These are phyloP conservation scores for Bostrychus sinensis DNA, from an alignment of 2,113 vertebrate genomes.

Conservation along the genomic window DNA sequence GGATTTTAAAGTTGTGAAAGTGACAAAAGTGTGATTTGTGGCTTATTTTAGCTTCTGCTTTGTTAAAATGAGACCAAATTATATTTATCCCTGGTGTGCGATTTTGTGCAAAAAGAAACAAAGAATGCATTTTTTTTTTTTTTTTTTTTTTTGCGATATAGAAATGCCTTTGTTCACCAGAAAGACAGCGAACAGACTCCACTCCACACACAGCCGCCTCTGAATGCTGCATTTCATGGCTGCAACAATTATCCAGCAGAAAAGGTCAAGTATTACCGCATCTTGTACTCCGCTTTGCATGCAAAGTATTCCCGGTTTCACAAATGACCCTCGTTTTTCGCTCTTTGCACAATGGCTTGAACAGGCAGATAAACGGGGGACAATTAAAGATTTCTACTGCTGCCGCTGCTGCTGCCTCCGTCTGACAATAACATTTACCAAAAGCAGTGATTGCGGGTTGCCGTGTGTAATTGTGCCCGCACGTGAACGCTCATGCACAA, in stretches of 20 bases:
- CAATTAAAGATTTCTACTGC: slow-evolving; percentile 94
- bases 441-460: slow-evolving; percentile 95
- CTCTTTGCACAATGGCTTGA: slow-evolving; percentile 93
- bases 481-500: slow-evolving; percentile 54
- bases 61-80: slow-evolving; percentile 88
- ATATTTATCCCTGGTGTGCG: slow-evolving; percentile 88
- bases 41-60: slow-evolving; percentile 70
- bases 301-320: slow-evolving; percentile 96
- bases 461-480: slow-evolving; percentile 90
- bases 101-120: slow-evolving; percentile 85
- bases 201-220: slow-evolving; percentile 83
- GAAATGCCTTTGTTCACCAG: slow-evolving; percentile 92
- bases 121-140: slow-evolving; percentile 80
- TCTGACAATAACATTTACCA: slow-evolving; percentile 92
- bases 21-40: slow-evolving; percentile 39
- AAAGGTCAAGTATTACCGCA: slow-evolving; percentile 99
- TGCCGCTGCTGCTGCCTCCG: slow-evolving; percentile 77
- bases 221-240: slow-evolving; percentile 98
- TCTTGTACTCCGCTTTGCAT: slow-evolving; percentile 98
- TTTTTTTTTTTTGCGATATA: slow-evolving; percentile 77
- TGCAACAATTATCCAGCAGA: slow-evolving; percentile 94
- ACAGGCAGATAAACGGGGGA: slow-evolving; percentile 96
- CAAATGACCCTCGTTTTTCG: slow-evolving; percentile 96
- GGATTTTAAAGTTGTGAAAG: slow-evolving; percentile 28
- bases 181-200: slow-evolving; percentile 83